A percentile compares a stretch with the other conserved stretches of the same genome.
These are phyloP conservation scores for Aspidoscelis tigris DNA, from an alignment of 2,113 vertebrate species.

Conservation along the genomic window DNA sequence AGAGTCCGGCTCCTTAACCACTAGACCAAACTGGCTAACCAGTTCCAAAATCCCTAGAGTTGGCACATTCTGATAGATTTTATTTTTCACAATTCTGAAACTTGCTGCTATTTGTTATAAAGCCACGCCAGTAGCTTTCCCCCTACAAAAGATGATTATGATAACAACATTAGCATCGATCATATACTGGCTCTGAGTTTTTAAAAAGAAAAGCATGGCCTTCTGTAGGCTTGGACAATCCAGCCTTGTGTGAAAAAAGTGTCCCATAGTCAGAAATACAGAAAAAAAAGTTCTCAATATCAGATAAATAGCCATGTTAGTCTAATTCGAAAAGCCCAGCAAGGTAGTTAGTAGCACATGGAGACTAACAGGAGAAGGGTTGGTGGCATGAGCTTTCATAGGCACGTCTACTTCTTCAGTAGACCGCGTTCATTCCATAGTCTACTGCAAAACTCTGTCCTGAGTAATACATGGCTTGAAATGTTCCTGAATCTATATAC, in stretches of 20 bases:
- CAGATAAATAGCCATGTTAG: too few species aligned
- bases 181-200: background rate
- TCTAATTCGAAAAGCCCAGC: too few species aligned
- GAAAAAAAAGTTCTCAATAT: background rate
- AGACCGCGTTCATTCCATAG: too few species aligned
- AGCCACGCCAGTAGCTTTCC: background rate
- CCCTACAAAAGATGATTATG: background rate
- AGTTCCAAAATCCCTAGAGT: slow-evolving; percentile 12
- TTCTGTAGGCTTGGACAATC: background rate
- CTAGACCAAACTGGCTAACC: too few species aligned
- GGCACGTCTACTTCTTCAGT: too few species aligned
- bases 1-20: too few species aligned
- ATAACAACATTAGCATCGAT: background rate
- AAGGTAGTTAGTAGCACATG: too few species aligned
- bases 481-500: background rate
- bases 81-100: slow-evolving; percentile 43
- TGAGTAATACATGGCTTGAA: background rate
- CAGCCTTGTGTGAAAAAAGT: slow-evolving; percentile 13
- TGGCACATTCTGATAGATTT: slow-evolving; percentile 56
- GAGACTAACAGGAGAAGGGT: too few species aligned
- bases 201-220: accelerated
- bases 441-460: too few species aligned
- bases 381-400: too few species aligned
- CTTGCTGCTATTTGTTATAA: background rate
- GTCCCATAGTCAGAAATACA: background rate